These are phyloP conservation scores for Tetramorium simillimum DNA, from an alignment of 1,140 invertebrate species.

Conservation along the genomic window DNA sequence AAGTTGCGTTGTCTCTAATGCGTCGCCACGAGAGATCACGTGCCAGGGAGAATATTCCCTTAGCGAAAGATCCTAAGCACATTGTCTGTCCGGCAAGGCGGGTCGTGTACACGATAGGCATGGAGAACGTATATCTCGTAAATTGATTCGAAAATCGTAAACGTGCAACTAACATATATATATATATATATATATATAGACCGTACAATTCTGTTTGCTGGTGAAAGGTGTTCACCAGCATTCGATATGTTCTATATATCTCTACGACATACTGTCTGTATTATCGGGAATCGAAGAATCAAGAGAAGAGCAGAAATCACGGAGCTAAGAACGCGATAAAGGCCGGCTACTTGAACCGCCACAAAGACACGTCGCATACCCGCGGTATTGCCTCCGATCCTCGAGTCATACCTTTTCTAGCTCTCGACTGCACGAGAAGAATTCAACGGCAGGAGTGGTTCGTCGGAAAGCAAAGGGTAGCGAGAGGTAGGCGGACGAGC, in stretches of 20 bases:
- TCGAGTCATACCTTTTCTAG: conserved; percentile 64
- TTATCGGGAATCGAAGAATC: conserved; percentile 14
- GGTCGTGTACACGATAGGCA: neutral
- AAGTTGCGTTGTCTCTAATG: conserved; percentile 58
- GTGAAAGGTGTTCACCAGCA: neutral
- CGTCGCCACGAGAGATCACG: conserved; percentile 21
- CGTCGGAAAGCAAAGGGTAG: conserved; percentile 23
- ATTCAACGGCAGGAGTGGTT: conserved; percentile 62
- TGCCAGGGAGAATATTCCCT: conserved; percentile 59
- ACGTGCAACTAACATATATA: neutral
- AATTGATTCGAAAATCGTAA: neutral
- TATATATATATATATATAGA: too few relatives aligned
- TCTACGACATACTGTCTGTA: neutral
- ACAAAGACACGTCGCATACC: conserved; percentile 48
- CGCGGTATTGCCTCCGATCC: conserved; percentile 36
- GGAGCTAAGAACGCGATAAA: conserved; percentile 37
- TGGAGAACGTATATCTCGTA: neutral
- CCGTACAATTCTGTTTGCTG: neutral
- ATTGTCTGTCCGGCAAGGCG: conserved; percentile 19
- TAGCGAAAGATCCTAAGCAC: conserved; percentile 37
- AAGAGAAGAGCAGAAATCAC: conserved; percentile 12
- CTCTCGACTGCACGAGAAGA: conserved; percentile 54
- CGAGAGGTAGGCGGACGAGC: conserved; percentile 23
- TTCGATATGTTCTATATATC: neutral
- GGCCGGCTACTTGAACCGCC: conserved; percentile 48